Conservation (phyloP, 2,888 invertebrate genomes). For the Epirrhoe alternata region DNA sequence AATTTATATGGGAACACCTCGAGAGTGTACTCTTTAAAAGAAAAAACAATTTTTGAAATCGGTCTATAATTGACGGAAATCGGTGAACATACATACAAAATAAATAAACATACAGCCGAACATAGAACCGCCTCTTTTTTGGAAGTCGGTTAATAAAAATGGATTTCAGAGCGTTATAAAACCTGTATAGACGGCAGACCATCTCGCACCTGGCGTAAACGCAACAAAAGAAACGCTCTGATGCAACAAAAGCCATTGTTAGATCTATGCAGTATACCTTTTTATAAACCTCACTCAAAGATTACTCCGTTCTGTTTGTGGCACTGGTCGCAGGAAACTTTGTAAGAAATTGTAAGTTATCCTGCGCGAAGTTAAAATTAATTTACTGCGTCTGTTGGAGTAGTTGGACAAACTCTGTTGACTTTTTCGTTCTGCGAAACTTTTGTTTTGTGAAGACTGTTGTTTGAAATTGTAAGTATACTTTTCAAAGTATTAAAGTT, state of each 20-base stretch:
- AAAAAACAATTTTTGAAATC: too few relatives aligned
- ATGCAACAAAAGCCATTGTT: conserved; percentile 66
- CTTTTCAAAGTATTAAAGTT: neutral
- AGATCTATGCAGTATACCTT: conserved; percentile 40
- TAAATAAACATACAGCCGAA: too few relatives aligned
- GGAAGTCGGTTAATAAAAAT: neutral
- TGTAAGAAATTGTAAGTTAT: conserved; percentile 38
- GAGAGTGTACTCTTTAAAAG: too few relatives aligned
- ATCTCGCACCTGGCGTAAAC: conserved; percentile 38
- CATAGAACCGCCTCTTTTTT: too few relatives aligned
- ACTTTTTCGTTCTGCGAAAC: neutral
- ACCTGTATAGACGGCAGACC: neutral
- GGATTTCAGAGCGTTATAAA: conserved; percentile 5
- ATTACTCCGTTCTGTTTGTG: conserved; percentile 36
- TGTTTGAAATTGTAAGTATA: neutral
- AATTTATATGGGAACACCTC: too few relatives aligned
- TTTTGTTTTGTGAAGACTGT: neutral
- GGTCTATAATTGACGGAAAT: too few relatives aligned
- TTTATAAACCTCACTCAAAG: conserved; percentile 54
- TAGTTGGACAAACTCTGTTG: neutral
- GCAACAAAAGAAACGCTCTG: conserved; percentile 41
- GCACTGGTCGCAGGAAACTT: conserved; percentile 43
- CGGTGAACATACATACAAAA: too few relatives aligned
- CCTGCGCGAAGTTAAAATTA: conserved; percentile 6
- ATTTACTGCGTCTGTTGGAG: conserved; percentile 4